A percentile compares a stretch with the other conserved stretches of the same genome.
phyloP scores from a whole-genome alignment of 2,797 vertebrate genomes.

The Fratercula arctica region DNA sequence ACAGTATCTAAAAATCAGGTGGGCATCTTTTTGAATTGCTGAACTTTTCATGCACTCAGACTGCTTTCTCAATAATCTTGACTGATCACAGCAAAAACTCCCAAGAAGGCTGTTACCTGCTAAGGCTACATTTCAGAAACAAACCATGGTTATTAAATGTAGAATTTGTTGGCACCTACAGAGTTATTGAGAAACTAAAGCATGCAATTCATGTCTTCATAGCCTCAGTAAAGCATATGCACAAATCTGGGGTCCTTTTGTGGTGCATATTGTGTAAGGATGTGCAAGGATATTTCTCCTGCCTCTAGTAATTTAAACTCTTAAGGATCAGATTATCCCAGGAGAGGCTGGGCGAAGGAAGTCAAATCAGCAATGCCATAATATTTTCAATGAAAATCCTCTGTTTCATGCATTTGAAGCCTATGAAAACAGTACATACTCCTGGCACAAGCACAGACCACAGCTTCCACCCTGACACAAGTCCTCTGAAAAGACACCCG shows the following conservation, averaged over 20 bases:
- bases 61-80: neutral
- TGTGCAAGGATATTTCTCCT: neutral
- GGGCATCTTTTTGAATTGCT: neutral
- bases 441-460: neutral
- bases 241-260: neutral
- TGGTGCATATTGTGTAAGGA: neutral
- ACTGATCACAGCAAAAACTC: neutral
- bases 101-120: neutral
- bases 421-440: neutral
- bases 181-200: neutral
- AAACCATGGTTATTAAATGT: neutral
- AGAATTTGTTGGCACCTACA: neutral
- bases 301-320: neutral
- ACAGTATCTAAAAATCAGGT: neutral
- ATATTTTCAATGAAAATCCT: neutral
- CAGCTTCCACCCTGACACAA: neutral
- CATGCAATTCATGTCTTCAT: neutral
- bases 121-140: neutral
- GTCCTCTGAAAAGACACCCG: neutral
- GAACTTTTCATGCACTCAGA: neutral
- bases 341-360: neutral
- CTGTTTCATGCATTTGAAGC: neutral
- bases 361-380: neutral
- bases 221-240: neutral
- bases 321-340: neutral